These are phyloP conservation scores for Phalacrocorax pelagicus DNA, from an alignment of 2,113 vertebrate genomes.

Conservation along the genomic window DNA sequence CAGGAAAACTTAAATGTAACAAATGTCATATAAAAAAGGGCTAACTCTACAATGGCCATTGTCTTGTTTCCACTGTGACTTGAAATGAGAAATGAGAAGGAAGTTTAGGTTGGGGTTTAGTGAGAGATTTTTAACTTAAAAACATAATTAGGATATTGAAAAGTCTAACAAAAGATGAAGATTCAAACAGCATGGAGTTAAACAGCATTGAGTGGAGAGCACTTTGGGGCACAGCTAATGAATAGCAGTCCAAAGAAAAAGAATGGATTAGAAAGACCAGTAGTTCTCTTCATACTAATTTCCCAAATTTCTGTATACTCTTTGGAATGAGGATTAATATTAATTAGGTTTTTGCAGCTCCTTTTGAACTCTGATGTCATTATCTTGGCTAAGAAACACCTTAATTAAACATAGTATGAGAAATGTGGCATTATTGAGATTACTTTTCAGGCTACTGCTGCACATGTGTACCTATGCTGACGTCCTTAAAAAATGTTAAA, in stretches of 20 bases:
- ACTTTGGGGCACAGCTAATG: not conserved
- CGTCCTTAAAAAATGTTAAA: not conserved
- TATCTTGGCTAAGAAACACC: not conserved
- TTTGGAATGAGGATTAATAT: conserved; percentile 3
- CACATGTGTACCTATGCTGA: not conserved
- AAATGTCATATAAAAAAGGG: not conserved
- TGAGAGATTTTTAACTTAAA: conserved; percentile 32
- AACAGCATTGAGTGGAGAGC: not conserved
- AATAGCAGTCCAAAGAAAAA: conserved; percentile 11
- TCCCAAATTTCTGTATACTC: not conserved
- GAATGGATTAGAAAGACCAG: conserved; percentile 8
- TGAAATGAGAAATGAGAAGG: conserved; percentile 23
- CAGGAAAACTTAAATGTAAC: conserved; percentile 10
- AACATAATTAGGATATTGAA: conserved; percentile 35
- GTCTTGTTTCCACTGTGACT: conserved; percentile 17
- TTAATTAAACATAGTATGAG: not conserved
- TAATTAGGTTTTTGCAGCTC: not conserved
- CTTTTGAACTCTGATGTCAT: not conserved
- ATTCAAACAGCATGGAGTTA: not conserved
- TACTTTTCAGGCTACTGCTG: not conserved
- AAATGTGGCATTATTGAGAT: not conserved
- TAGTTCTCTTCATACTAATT: conserved; percentile 10
- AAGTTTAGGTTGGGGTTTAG: conserved; percentile 15
- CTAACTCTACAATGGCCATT: not conserved
- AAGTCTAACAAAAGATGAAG: conserved; percentile 46